Base-by-base conservation (phyloP, 2,113 vertebrate species). In the Euleptes europaea region DNA sequence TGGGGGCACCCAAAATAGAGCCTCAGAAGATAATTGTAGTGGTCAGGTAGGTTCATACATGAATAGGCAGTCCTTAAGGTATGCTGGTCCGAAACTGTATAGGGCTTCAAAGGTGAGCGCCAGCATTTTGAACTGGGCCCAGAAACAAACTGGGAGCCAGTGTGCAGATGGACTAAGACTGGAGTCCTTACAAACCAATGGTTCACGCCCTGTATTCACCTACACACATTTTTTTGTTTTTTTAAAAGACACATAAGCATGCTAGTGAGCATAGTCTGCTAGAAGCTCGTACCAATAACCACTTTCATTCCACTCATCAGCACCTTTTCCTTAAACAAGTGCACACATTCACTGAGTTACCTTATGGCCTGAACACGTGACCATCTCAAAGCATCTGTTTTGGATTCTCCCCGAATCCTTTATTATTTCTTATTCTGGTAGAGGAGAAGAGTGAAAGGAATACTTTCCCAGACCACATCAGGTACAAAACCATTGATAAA, bases 321-420 rank as follows among this genome's bases (percentile, higher is more conserved):
- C 14, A 44, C 33, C 9, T 38, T 75, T 49, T 33, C 35, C 26
- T 33, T 76, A 38, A 54, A 54, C 26, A 44, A 5, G 71, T 15
- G 35, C 31, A 51, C 40, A 67, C 60, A 4, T 9, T 1, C 57
- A 0, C 0, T 8, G 19, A 23, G 72, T 31, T 72, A 21, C 0
- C 1, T 3, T 70, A 1, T 0, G 40, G 65, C 21, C 21, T 23
- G 23, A 4, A 15, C 0, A 0, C 9, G 31, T 0, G 67, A 63
- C 40, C 21, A 23, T 2, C 1, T 28, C 83, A 0, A 2, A 1
- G 33, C 65, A 54, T 21, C 42, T 31, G 11, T 21, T 44, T 60
- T 0, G 44, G 19, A 1, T 11, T 23, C 80, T 42, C 21, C 0
- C 0, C 40, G 0, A 0, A 2, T 38, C 19, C 49, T 12, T 75